Evolutionary conservation across 2,797 vertebrate species (phyloP).

Genomic region (Trachops cirrhosus): DNA sequence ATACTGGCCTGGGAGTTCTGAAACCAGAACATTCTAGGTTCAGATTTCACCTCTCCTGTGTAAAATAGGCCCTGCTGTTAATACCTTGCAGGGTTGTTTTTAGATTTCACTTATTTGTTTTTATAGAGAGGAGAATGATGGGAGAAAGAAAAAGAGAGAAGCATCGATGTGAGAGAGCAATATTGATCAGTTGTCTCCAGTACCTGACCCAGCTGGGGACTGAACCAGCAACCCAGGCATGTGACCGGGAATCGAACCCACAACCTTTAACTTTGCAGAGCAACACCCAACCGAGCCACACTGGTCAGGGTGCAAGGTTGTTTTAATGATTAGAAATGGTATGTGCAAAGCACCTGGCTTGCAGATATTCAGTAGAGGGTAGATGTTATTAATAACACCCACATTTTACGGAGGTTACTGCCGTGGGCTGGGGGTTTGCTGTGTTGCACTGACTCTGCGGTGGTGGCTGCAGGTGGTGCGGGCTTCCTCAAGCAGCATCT

Average conservation of each 20-base stretch:
- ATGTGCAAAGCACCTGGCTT: not conserved
- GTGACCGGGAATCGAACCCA: no score
- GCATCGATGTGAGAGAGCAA: no score
- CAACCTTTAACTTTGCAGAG: not conserved
- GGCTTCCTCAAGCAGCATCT: no score
- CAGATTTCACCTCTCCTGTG: not conserved
- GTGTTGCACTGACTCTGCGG: not conserved
- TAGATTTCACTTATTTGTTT: no score
- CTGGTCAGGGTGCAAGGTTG: not conserved
- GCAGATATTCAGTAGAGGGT: not conserved
- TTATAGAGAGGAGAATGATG: no score
- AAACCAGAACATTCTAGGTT: not conserved
- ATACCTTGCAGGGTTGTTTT: no score
- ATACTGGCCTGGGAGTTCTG: not conserved
- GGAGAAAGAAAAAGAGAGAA: no score
- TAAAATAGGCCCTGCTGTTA: not conserved
- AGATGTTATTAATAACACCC: fast-evolving
- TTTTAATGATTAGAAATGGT: not conserved
- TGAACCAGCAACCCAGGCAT: no score
- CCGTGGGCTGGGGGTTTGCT: not conserved
- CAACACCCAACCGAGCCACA: not conserved
- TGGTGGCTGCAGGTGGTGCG: not conserved
- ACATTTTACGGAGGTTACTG: not conserved
- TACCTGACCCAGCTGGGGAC: no score
- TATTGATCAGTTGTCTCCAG: no score